These are phyloP conservation scores for Oncorhynchus nerka DNA, from an alignment of 2,113 vertebrate species.

Conservation along the genomic window DNA sequence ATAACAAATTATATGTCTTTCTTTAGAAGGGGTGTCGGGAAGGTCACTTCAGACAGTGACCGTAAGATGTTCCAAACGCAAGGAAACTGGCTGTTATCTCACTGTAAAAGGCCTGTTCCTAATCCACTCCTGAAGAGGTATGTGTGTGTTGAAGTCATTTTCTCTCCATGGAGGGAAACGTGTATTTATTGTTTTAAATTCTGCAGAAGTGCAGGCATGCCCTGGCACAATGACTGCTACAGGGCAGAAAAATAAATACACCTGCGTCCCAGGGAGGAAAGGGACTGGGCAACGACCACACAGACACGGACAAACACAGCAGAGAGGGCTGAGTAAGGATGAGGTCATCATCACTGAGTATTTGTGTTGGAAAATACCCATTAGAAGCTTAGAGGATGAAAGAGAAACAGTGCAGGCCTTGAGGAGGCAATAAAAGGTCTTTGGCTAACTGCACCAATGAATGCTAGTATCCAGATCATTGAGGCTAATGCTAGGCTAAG, in stretches of 20 bases:
- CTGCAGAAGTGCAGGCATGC: conserved; percentile 25
- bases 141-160: conserved; percentile 18
- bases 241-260: conserved; percentile 62
- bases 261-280: conserved; percentile 57
- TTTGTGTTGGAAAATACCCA: not conserved
- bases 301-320: conserved; percentile 7
- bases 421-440: not conserved
- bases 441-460: not conserved
- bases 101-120: not conserved
- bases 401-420: not conserved
- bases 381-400: not conserved
- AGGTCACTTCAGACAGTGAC: not conserved
- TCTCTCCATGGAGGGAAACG: conserved; percentile 14
- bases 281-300: conserved; percentile 11
- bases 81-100: conserved; percentile 32
- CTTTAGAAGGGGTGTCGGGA: too few relatives aligned
- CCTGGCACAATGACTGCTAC: conserved; percentile 49
- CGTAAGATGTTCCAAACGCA: not conserved
- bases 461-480: not conserved
- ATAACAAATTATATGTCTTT: too few relatives aligned
- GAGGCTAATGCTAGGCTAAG: not conserved
- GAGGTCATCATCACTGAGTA: conserved; percentile 18
- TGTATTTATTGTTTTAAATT: conserved; percentile 60
- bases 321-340: conserved; percentile 7
- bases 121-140: not conserved